Evolutionary conservation across 2,797 vertebrate genomes (phyloP), one percentile per base, ranked within the genome.

Genomic region (Monodelphis domestica): DNA sequence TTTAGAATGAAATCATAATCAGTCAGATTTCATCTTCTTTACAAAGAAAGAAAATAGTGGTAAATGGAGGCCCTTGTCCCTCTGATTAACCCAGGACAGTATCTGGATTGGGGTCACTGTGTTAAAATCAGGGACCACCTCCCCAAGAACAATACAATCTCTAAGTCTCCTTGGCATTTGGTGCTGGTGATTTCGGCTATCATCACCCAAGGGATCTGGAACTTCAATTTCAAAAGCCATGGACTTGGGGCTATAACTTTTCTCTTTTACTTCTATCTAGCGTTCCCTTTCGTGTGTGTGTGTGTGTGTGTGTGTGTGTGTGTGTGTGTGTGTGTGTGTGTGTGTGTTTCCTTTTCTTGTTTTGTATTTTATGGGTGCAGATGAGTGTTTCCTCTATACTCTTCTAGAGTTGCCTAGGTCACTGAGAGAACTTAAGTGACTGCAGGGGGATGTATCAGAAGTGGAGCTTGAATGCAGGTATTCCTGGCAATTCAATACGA

Each of bases 11-110:
- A 95, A 84, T 89, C 50, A 94, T 53, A 56, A 95, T 90, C 88
- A 91, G 91, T n/a, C 90, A 95, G 90, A 93, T 95, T 92, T 50
- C 28, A 56, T 91, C 53, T 59, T 54, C 88, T 91, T 91, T 90
- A 38, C 45, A 12, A 90, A 93, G 89, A 93, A 94, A 95, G 87
- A 92, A 96, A 96, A 94, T 57, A 93, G 93, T 92, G 95, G 50
- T 57, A 95, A 95, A 94, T 24, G 38, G 89, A 91, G 70, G 52
- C 38, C 50, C 50, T 33, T 92, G 50, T 84, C 12, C 90, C 53
- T 91, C 59, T 57, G 28, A 94, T 94, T 55, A 94, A 92, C 30
- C 28, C 63, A 38, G 63, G 89, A 38, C 87, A 89, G 52, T 50
- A 54, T 96, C 89, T 94, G 70, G 93, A 87, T 15, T 38, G 21